These are phyloP conservation scores for Bombus consobrinus DNA, from an alignment of 1,140 invertebrate genomes.

Conservation along the genomic window DNA sequence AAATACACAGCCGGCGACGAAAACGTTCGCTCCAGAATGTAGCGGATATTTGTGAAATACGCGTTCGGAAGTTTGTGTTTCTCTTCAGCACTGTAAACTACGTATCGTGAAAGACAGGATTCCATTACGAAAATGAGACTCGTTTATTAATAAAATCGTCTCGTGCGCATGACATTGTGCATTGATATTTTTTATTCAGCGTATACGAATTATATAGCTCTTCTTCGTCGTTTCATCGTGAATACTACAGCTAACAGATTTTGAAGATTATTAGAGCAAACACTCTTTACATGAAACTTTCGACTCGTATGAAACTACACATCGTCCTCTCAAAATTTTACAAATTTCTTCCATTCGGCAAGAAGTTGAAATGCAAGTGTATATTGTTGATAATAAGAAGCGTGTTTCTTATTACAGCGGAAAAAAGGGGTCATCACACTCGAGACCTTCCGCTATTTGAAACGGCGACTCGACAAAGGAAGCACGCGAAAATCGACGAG, in stretches of 20 bases:
- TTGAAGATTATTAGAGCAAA: too few species aligned
- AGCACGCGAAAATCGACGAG: too few species aligned
- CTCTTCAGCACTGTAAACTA: background rate
- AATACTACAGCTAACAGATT: too few species aligned
- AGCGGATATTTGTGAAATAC: conserved; percentile 55
- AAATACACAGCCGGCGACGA: conserved; percentile 65
- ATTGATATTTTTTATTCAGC: too few species aligned
- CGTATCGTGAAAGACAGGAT: background rate
- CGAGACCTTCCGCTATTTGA: background rate
- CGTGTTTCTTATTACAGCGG: background rate
- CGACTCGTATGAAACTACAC: background rate
- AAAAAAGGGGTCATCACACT: background rate
- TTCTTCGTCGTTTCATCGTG: too few species aligned
- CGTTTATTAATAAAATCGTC: background rate
- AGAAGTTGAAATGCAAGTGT: background rate
- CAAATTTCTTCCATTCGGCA: background rate
- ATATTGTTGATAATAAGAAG: background rate
- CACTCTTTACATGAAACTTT: background rate
- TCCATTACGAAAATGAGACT: background rate
- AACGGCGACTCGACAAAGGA: too few species aligned
- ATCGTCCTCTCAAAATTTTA: background rate
- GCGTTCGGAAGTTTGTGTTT: conserved; percentile 14
- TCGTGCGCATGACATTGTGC: background rate
- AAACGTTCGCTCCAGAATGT: conserved; percentile 71
- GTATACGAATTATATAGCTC: too few species aligned